Evolutionary conservation across 1,140 invertebrate species (phyloP), one percentile per base, ranked within the genome.

Genomic region (Anoplophora glabripennis): DNA sequence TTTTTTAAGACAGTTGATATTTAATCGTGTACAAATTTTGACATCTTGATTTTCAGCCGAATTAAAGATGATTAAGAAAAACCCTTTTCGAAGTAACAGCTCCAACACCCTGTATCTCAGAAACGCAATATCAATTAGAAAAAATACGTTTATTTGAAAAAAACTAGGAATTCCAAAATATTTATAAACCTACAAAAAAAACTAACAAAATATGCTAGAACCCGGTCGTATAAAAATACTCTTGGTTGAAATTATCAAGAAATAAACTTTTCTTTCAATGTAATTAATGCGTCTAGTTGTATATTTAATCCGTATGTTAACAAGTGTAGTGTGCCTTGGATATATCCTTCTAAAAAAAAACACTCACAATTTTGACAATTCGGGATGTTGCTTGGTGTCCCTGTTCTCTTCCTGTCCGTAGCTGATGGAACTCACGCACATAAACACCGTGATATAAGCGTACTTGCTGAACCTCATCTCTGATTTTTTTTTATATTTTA

Each of bases 291-390:
- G 15, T 21, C 9, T 18, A 21, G n/a, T 38, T 41, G 21, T 53
- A 33, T 8, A 41, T 17, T 34, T 21, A n/a, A 42, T 12, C 10
- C 9, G 33, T 11, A 53, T 11, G 7, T 21, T 36, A 35, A 35
- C 38, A 2, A 33, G 12, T 35, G 21, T 28, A 17, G 35, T 14
- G 34, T 18, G 42, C 12, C 1, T n/a, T 34, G 42, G 10, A 12
- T 11, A 11, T 8, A 7, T 40, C 7, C 15, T 11, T 42, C 9
- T 15, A 7, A 40, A 3, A 12, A 21, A 34, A 51, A 9, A n/a
- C 12, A 61, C 68, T 70, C 62, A 70, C 68, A 70, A 49, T 63
- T 67, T 68, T 12, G 66, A 53, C 44, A 70, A 40, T 57, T 70
- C 68, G 1, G 68, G 68, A 58, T 70, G 68, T 52, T 68, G 68